Evolutionary conservation across 2,113 vertebrate genomes (phyloP), one percentile per base, ranked within the genome.

Genomic region (Hemicordylus capensis): DNA sequence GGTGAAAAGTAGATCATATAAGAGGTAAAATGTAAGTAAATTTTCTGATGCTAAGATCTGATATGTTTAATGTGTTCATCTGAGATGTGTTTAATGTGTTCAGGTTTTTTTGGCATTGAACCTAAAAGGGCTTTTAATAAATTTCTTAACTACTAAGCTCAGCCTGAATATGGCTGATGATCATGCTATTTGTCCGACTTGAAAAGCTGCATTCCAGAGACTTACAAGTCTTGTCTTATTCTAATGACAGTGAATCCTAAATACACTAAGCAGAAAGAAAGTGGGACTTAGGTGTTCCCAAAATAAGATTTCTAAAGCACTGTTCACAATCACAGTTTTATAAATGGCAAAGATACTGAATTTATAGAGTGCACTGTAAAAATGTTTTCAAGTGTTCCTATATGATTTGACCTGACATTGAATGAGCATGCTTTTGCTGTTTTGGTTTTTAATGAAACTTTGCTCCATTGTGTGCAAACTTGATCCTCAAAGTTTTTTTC

Each of bases 171-270:
- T 61, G 56, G 5, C 34, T 28, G 14, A 61, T 28, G 12, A 31
- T 42, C 17, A 17, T 80, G 81, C 85, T 83, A 77, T 85, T 87
- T 70, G 84, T 6, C 48, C 84, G 48, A 1, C 83, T 80, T 83
- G 72, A 87, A 92, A 77, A 1, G 15, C 24, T 83, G 26, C 64
- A n/a, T 86, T 70, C 85, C 85, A 81, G 86, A 66, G 5, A 7
- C 31, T 31, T 76, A 11, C 1, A 17, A 70, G 19, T 15, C 20
- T 31, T 85, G 92, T 54, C 46, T 63, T 2, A 51, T 82, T 85
- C 66, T 80, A 63, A 58, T 76, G 48, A 4, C 56, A 63, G 75
- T 66, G 24, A 80, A 39, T 79, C 42, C 39, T 59, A 58, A 59
- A 11, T 22, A 59, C 58, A 14, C 28, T 72, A 59, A 44, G 12